phyloP scores from a whole-genome alignment of 2,113 vertebrate species.

The Hypocryptadius cinnamomeus region DNA sequence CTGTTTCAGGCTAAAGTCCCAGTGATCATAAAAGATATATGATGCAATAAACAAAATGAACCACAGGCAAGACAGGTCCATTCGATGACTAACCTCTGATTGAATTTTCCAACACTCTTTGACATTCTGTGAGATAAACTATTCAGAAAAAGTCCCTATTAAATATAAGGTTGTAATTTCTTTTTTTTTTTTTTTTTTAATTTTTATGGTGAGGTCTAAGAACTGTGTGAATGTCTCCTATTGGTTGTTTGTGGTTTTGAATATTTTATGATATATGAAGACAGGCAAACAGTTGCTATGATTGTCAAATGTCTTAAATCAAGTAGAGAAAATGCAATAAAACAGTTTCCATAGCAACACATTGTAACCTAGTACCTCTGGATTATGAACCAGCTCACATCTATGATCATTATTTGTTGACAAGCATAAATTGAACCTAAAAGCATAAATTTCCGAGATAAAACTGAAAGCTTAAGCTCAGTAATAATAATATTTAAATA shows the following conservation, averaged over 20 bases:
- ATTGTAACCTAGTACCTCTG: constrained; percentile 73
- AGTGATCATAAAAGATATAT: constrained; percentile 78
- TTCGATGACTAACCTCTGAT: constrained; percentile 65
- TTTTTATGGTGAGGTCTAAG: constrained; percentile 35
- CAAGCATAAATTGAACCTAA: constrained; percentile 73
- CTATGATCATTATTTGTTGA: constrained; percentile 77
- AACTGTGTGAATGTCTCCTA: constrained; percentile 8
- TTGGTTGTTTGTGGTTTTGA: constrained; percentile 60
- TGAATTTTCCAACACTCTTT: constrained; percentile 68
- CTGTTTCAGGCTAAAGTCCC: constrained; percentile 77
- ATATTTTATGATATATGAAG: constrained; percentile 59
- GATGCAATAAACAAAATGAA: constrained; percentile 78
- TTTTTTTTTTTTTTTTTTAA: not conserved
- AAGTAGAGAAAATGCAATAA: constrained; percentile 62
- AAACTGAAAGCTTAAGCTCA: constrained; percentile 57
- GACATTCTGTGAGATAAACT: constrained; percentile 62
- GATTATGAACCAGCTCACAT: constrained; percentile 75
- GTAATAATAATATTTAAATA: constrained; percentile 66
- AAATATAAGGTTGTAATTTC: constrained; percentile 62
- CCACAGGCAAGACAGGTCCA: constrained; percentile 67
- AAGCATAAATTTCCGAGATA: constrained; percentile 72
- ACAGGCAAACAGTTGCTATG: constrained; percentile 72
- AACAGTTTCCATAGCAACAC: constrained; percentile 74
- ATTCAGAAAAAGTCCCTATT: constrained; percentile 59
- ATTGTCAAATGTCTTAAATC: constrained; percentile 77